Percentiles rank a stretch among this genome's conserved stretches.
Evolutionary conservation across 1,140 invertebrate genomes (phyloP).

Genomic region (Bombus sibiricus): DNA sequence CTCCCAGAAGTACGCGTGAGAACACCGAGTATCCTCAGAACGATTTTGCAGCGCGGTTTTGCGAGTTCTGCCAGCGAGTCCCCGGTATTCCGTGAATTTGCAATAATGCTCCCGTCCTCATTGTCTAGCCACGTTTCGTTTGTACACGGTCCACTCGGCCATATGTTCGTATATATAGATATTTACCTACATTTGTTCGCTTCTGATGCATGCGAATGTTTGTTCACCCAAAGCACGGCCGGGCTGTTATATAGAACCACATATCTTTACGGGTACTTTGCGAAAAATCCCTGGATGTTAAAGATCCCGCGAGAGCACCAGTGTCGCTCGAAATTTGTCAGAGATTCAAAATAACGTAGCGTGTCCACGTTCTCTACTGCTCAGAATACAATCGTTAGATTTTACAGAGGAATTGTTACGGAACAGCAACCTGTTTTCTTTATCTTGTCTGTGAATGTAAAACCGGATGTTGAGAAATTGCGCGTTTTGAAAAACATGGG

Average conservation of each 20-base stretch:
- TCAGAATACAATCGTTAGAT: not conserved
- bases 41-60: slow-evolving; percentile 52
- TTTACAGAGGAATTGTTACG: too few species aligned
- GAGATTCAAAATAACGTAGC: not conserved
- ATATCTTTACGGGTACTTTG: not conserved
- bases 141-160: not conserved
- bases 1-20: not conserved
- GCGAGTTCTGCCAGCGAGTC: slow-evolving; percentile 13
- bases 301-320: not conserved
- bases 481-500: too few species aligned
- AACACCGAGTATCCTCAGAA: slow-evolving; percentile 29
- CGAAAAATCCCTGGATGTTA: slow-evolving; percentile 6
- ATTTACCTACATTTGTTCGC: not conserved
- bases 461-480: too few species aligned
- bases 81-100: slow-evolving; percentile 59
- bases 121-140: slow-evolving; percentile 43
- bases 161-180: not conserved
- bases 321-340: not conserved
- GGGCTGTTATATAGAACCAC: not conserved
- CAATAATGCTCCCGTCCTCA: slow-evolving; percentile 53
- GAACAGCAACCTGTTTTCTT: too few species aligned
- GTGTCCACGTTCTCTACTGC: too few species aligned
- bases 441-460: too few species aligned
- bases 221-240: not conserved
- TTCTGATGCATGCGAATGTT: not conserved